These are phyloP conservation scores for Vimba vimba DNA, from an alignment of 2,113 vertebrate genomes.

Conservation along the genomic window DNA sequence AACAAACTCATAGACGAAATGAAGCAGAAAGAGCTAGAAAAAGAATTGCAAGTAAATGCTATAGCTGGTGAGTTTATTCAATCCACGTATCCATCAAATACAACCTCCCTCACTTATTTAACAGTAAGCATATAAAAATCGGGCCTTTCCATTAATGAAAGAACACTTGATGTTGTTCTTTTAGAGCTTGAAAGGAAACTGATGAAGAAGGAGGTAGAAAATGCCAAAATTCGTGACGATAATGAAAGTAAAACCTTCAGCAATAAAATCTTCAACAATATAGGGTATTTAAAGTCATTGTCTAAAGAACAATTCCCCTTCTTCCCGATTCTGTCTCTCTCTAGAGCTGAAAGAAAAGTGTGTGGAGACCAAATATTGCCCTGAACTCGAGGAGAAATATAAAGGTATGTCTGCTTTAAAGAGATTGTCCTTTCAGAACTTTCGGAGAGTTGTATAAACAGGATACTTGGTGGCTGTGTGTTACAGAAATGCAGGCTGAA, in stretches of 20 bases:
- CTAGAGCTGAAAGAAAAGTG: not conserved
- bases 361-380: not conserved
- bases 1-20: not conserved
- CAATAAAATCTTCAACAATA: not conserved
- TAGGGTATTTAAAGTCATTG: not conserved
- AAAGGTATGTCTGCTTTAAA: not conserved
- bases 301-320: not conserved
- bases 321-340: not conserved
- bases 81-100: not conserved
- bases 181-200: not conserved
- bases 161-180: not conserved
- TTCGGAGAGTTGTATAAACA: not conserved
- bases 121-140: not conserved
- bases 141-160: not conserved
- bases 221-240: not conserved
- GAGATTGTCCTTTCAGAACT: not conserved
- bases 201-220: not conserved
- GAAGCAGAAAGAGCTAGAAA: slow-evolving; percentile 4
- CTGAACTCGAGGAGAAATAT: slow-evolving; percentile 4
- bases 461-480: not conserved
- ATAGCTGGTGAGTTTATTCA: slow-evolving; percentile 18
- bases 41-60: not conserved
- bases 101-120: not conserved
- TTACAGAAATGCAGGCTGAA: slow-evolving; percentile 16
- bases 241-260: not conserved